Percentiles rank a stretch among this genome's conserved stretches.
These are phyloP conservation scores for Thunnus albacares DNA, from an alignment of 2,797 vertebrate genomes.

Conservation along the genomic window DNA sequence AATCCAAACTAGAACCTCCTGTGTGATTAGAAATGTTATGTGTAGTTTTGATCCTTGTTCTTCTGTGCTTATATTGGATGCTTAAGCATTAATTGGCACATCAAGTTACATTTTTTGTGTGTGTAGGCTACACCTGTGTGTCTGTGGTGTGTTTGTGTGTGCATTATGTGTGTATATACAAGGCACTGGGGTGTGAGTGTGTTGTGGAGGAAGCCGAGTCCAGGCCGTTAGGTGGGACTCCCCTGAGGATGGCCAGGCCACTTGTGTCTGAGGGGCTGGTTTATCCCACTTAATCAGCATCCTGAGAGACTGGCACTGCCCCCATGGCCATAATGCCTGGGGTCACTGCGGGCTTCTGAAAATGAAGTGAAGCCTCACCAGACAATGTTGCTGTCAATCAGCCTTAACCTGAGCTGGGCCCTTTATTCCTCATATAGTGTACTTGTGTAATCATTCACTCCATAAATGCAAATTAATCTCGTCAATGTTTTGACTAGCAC, in stretches of 20 bases:
- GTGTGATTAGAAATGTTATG: background rate
- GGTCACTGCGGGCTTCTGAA: conserved; percentile 77
- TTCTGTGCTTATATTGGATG: background rate
- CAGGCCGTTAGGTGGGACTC: conserved; percentile 59
- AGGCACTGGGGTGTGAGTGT: conserved; percentile 17
- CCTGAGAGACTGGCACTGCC: conserved; percentile 84
- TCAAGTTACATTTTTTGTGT: background rate
- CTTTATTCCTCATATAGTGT: conserved; percentile 83
- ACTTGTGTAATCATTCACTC: conserved; percentile 84
- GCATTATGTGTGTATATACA: conserved; percentile 10
- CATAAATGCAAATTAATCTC: conserved; percentile 84
- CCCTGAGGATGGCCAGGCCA: conserved; percentile 73
- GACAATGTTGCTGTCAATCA: conserved; percentile 85
- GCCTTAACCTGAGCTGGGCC: conserved; percentile 82
- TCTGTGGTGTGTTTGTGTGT: conserved; percentile 1
- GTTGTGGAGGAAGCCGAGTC: conserved; percentile 50
- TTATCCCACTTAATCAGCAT: conserved; percentile 87
- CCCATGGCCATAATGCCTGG: conserved; percentile 79
- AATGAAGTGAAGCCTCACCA: conserved; percentile 79
- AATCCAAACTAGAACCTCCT: background rate
- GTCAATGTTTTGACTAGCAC: conserved; percentile 78
- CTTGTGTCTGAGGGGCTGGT: conserved; percentile 81
- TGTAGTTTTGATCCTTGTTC: background rate
- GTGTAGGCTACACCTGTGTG: background rate
- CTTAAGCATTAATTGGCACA: conserved; percentile 4